Base-by-base conservation (phyloP, 1,140 invertebrate genomes). In the Calliopsis andreniformis region DNA sequence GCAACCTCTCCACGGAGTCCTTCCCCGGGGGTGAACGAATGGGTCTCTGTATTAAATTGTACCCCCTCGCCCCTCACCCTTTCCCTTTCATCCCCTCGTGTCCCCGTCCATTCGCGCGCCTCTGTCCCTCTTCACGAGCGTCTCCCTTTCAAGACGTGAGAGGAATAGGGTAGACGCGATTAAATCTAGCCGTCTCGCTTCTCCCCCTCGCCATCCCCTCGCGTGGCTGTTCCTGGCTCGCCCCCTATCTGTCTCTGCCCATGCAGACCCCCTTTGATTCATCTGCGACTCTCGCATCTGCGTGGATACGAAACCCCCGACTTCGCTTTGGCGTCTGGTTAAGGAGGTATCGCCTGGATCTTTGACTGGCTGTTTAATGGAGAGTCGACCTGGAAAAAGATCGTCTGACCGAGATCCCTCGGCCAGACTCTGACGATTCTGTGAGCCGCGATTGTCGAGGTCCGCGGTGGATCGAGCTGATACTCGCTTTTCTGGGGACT, bases 1-100 rank as follows among this genome's bases (percentile, higher is more conserved):
- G 79, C 56, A 70, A 78, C 64, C 72, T 69, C 55, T 66, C 63
- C 55, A 39, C 39, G 35, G 76, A 79, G 81, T 82, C 56, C 69
- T 81, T 30, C 72, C 70, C 35, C 42, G 23, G 42, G 43, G 80
- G 72, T 71, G 72, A 84, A 84, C 67, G 76, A 76, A 79, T 76
- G 71, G 72, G 55, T 76, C 75, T 78, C 67, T 84, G 82, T 76
- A 82, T 84, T 85, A 84, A 85, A 84, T 82, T 66, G 64, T 80
- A 75, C 56, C 63, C 18, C 47, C 56, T 56, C 12, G 14, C 47
- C 32, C 47, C 8, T 10, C 16, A 45, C 43, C 32, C 42, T 28
- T 42, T 79, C 61, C 25, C 32, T 23, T 23, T 66, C 49, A 56
- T 14, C 51, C 35, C 43, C 43, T 16, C 35, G 43, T 51, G 23